These are phyloP conservation scores for Nycticorax nycticorax DNA, from an alignment of 2,113 vertebrate genomes.

Conservation along the genomic window DNA sequence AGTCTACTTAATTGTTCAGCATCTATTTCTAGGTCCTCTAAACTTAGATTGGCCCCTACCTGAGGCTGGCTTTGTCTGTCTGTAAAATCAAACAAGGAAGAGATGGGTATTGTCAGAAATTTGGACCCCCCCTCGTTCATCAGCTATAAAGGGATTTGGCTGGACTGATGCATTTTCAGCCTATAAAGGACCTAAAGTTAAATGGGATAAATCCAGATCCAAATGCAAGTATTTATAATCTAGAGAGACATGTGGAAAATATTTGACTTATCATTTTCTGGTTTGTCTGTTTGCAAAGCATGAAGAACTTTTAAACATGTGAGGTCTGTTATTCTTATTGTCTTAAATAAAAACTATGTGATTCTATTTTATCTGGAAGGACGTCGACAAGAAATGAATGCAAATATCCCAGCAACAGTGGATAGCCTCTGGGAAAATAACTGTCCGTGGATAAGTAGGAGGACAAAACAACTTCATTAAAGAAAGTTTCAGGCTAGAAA, in stretches of 20 bases:
- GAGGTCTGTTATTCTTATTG: neutral
- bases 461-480: neutral
- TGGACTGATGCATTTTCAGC: neutral
- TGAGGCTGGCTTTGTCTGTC: neutral
- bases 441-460: neutral
- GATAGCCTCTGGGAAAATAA: neutral
- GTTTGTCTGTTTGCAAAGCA: neutral
- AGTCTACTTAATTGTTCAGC: neutral
- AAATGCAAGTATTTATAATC: neutral
- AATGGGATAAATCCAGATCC: neutral
- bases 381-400: neutral
- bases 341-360: neutral
- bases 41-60: neutral
- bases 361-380: neutral
- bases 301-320: neutral
- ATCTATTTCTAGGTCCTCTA: neutral
- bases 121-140: accelerated
- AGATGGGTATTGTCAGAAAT: neutral
- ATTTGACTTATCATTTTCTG: neutral
- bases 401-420: neutral
- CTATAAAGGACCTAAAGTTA: neutral
- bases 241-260: neutral
- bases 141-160: neutral
- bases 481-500: neutral
- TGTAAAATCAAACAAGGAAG: neutral